These are phyloP conservation scores for Falco rusticolus DNA, from an alignment of 2,797 vertebrate genomes.

Conservation along the genomic window DNA sequence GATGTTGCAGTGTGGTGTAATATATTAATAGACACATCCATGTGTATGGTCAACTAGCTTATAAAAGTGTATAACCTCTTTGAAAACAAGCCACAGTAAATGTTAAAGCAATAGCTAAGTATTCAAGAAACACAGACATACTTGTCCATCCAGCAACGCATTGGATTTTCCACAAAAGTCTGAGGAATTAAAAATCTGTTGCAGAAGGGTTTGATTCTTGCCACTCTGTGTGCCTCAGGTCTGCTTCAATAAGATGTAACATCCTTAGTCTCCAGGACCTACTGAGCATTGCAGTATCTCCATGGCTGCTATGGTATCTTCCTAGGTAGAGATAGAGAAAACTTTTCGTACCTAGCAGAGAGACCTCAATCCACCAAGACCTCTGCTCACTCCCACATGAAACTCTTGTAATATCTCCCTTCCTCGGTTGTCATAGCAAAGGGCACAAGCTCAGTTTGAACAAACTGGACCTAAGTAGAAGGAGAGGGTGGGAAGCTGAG, in stretches of 20 bases:
- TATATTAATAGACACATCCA: neutral
- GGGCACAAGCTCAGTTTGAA: neutral
- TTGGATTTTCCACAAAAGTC: neutral
- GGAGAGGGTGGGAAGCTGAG: neutral
- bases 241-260: neutral
- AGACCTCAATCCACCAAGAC: neutral
- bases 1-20: neutral
- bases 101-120: neutral
- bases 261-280: neutral
- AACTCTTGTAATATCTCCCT: neutral
- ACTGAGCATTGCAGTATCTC: neutral
- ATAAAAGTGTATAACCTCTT: neutral
- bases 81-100: neutral
- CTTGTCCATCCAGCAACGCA: neutral
- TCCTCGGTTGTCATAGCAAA: neutral
- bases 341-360: rapidly evolving
- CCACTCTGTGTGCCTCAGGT: neutral
- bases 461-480: neutral
- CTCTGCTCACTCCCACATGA: neutral
- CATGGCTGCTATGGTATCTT: neutral
- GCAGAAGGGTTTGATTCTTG: neutral
- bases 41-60: neutral
- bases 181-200: neutral
- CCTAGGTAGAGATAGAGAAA: neutral
- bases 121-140: neutral